Evolutionary conservation across 2,113 vertebrate species (phyloP), one percentile per base, ranked within the genome.

Genomic region (Struthidea cinerea): DNA sequence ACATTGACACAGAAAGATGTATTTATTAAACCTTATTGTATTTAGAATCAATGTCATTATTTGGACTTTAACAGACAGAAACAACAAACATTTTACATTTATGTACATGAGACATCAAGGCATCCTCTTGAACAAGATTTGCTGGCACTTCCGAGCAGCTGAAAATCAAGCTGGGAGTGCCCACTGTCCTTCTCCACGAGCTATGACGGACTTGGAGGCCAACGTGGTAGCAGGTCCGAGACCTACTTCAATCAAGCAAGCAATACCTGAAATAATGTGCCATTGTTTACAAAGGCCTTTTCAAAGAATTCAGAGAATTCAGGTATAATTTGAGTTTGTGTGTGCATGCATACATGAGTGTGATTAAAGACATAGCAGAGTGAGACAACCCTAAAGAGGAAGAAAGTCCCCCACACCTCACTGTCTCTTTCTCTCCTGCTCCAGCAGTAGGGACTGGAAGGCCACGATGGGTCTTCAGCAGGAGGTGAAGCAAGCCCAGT

Each of bases 331-430:
- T 75, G 28, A 55, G 35, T 39, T 57, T 84, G 5, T 35, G 26
- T 47, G 22, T 24, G 6, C 60, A 16, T 10, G 3, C 37, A 41
- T 4, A 28, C 9, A 2, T 5, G 6, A 8, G 6, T n/a, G 11
- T 35, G 41, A 76, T 46, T 23, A 65, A 44, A 82, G 39, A 23
- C 46, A 76, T 9, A 50, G 47, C 18, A 77, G 46, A 80, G 23
- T 16, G 32, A 60, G 26, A 50, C 19, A 57, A 21, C 10, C 8
- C 11, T 78, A 78, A 71, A 68, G 2, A 41, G 13, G 10, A 4
- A 10, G 11, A 60, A 76, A 42, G 4, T 16, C 1, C 1, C 3
- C 33, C 20, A 32, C 0, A 0, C 9, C 12, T 70, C 2, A 0
- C 16, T 64, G 4, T 47, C 10, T 21, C 6, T 46, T 67, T 32